A percentile compares a stretch with the other conserved stretches of the same genome.
These are phyloP conservation scores for Drosophila macrospina DNA, from an alignment of 2,888 invertebrate genomes.

Conservation along the genomic window DNA sequence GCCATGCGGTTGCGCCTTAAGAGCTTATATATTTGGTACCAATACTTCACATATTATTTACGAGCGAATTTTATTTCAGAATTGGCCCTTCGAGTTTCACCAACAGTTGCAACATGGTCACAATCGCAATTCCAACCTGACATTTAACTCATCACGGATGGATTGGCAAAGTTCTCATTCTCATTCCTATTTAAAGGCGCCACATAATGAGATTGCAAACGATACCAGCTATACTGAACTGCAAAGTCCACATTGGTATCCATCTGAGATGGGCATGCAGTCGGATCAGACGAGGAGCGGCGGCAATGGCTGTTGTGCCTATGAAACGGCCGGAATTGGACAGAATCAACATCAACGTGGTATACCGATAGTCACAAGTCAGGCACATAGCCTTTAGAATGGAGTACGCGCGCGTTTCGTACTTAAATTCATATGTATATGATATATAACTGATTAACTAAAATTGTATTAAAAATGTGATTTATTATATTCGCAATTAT, in stretches of 20 bases:
- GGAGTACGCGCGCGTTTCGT: neutral
- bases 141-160: slow-evolving; percentile 57
- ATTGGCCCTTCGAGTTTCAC: slow-evolving; percentile 93
- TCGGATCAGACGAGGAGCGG: slow-evolving; percentile 53
- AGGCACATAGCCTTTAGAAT: slow-evolving; percentile 62
- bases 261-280: slow-evolving; percentile 55
- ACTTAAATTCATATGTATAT: slow-evolving; percentile 6
- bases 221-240: slow-evolving; percentile 56
- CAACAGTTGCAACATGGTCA: slow-evolving; percentile 81
- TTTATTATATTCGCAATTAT: slow-evolving; percentile 35
- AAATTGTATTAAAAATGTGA: slow-evolving; percentile 67
- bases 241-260: slow-evolving; percentile 66
- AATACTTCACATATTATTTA: slow-evolving; percentile 10
- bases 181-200: slow-evolving; percentile 57
- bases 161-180: slow-evolving; percentile 66
- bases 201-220: slow-evolving; percentile 42
- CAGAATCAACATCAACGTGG: slow-evolving; percentile 68
- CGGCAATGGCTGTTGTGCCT: slow-evolving; percentile 55
- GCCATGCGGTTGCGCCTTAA: slow-evolving; percentile 53
- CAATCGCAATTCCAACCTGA: slow-evolving; percentile 46
- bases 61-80: slow-evolving; percentile 86
- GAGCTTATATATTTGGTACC: slow-evolving; percentile 5
- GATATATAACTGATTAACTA: slow-evolving; percentile 17
- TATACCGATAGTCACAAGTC: slow-evolving; percentile 61
- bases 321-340: slow-evolving; percentile 56